A percentile compares a stretch with the other conserved stretches of the same genome.
Conservation (phyloP, 53 echinoderm and acorn worm species). For the Mesocentrotus franciscanus region DNA sequence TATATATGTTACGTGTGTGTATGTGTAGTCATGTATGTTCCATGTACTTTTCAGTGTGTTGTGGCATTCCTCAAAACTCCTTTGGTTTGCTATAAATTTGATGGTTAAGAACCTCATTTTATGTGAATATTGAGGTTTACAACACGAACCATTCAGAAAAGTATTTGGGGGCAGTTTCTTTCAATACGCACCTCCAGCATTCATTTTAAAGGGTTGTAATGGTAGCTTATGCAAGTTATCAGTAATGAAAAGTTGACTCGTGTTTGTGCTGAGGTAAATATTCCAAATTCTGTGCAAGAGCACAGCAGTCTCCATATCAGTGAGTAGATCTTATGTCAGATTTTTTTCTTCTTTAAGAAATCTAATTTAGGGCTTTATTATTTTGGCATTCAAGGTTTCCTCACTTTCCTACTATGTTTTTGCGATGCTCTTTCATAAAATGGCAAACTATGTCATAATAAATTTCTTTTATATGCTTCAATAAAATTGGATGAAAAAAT, state of each 20-base stretch:
- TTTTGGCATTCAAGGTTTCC: background rate
- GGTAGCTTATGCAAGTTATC: no score
- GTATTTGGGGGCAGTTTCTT: background rate
- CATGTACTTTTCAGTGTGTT: no score
- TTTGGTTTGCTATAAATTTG: background rate
- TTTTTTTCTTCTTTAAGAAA: background rate
- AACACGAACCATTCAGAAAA: background rate
- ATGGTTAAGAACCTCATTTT: background rate
- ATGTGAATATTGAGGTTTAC: no score
- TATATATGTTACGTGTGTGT: no score
- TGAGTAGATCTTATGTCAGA: background rate
- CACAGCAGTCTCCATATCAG: background rate
- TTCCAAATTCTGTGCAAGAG: background rate
- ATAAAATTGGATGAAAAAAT: background rate
- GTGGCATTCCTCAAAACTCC: no score
- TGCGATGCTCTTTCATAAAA: background rate
- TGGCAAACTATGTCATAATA: background rate
- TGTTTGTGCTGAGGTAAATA: background rate
- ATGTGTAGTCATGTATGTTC: no score
- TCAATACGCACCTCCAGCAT: background rate
- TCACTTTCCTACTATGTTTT: background rate
- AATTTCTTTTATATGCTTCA: background rate
- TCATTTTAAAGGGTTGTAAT: background rate
- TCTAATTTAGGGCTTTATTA: background rate
- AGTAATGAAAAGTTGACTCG: no score